A percentile compares a stretch with the other conserved stretches of the same genome.
These are phyloP conservation scores for Loriculus beryllinus DNA, from an alignment of 2,797 vertebrate genomes.

Conservation along the genomic window DNA sequence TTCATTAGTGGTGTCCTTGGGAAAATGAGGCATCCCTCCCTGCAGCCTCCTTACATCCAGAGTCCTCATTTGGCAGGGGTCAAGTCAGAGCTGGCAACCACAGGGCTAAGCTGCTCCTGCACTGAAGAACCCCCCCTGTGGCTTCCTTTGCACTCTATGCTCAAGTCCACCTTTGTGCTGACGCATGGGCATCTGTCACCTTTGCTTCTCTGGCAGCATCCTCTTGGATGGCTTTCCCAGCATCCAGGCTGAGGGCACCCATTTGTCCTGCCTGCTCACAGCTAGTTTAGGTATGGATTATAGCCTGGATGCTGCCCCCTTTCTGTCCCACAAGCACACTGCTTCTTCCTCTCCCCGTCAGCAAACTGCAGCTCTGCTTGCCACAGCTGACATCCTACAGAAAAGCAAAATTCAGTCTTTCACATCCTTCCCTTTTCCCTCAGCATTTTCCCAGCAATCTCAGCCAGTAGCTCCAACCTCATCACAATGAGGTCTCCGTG, in stretches of 20 bases:
- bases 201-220: background rate
- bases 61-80: background rate
- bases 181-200: background rate
- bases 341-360: background rate
- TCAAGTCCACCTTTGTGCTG: background rate
- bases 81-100: background rate
- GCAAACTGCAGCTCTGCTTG: background rate
- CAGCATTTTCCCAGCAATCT: background rate
- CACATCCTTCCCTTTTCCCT: background rate
- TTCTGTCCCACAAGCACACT: accelerated
- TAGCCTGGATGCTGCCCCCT: background rate
- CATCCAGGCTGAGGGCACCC: background rate
- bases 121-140: background rate
- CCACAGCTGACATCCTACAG: background rate
- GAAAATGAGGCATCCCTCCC: background rate
- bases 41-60: background rate
- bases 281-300: background rate
- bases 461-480: background rate
- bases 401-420: background rate
- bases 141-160: background rate
- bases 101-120: background rate
- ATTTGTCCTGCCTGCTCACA: background rate
- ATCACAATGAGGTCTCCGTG: accelerated
- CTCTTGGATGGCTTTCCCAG: background rate
- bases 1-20: background rate